Evolutionary conservation across 2,888 invertebrate species (phyloP).

Genomic region (Calameuta filiformis): DNA sequence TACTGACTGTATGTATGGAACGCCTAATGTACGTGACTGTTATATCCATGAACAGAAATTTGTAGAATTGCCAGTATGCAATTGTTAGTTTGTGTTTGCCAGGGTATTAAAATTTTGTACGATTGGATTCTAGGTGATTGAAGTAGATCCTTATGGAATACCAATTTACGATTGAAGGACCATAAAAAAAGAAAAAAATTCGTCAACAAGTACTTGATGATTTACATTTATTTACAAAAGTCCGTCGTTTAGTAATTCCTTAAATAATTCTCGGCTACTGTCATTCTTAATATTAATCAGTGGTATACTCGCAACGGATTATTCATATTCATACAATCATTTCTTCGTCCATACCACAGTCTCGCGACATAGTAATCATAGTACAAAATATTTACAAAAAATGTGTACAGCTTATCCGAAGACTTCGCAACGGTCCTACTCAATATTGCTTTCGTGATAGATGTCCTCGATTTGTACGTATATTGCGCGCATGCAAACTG

Average conservation of each 20-base stretch:
- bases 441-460: not conserved
- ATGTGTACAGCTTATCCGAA: not conserved
- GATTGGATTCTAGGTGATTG: not conserved
- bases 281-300: not conserved
- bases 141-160: not conserved
- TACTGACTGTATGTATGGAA: too few relatives aligned
- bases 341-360: not conserved
- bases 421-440: not conserved
- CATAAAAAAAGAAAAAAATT: not conserved
- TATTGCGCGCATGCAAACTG: not conserved
- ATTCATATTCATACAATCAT: not conserved
- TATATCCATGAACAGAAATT: too few relatives aligned
- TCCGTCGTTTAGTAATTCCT: not conserved
- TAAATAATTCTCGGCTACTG: not conserved
- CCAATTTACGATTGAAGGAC: not conserved
- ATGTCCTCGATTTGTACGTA: not conserved
- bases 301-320: not conserved
- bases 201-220: not conserved
- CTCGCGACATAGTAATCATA: not conserved
- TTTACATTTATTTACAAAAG: not conserved
- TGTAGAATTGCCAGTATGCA: not conserved
- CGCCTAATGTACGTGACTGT: too few relatives aligned
- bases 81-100: not conserved
- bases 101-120: too few relatives aligned
- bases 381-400: not conserved